Percentiles rank a stretch among this genome's conserved stretches.
phyloP scores from a whole-genome alignment of 2,888 invertebrate species.

The Abscondita cerata region DNA sequence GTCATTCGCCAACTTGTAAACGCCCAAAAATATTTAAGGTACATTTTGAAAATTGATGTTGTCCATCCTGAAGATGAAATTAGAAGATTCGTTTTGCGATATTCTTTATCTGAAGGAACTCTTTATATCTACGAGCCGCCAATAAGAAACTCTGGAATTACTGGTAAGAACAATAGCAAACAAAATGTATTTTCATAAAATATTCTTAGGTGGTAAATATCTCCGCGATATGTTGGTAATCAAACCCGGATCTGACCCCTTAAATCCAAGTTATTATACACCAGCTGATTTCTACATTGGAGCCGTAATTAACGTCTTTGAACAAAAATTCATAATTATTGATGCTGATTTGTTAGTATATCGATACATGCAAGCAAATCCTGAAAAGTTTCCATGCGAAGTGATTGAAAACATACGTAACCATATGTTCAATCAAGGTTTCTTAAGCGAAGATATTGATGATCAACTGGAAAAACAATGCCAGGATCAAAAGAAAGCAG shows the following conservation, averaged over 20 bases:
- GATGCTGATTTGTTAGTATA: conserved; percentile 81
- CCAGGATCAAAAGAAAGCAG: conserved; percentile 50
- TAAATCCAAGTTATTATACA: conserved; percentile 77
- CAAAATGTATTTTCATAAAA: background rate
- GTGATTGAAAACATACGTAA: conserved; percentile 72
- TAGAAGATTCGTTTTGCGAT: conserved; percentile 77
- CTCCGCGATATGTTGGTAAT: conserved; percentile 70
- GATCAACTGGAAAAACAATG: conserved; percentile 51
- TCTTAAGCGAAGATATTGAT: conserved; percentile 66
- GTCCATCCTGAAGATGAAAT: conserved; percentile 79
- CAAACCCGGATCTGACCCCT: conserved; percentile 72
- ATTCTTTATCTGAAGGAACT: conserved; percentile 77
- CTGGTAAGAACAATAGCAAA: conserved; percentile 42
- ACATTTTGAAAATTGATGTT: conserved; percentile 78
- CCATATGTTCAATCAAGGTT: conserved; percentile 71
- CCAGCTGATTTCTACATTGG: conserved; percentile 83
- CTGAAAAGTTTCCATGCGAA: conserved; percentile 73
- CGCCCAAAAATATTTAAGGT: conserved; percentile 67
- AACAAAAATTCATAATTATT: conserved; percentile 77
- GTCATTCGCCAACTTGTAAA: conserved; percentile 77
- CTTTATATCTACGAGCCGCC: conserved; percentile 77
- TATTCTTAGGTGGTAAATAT: conserved; percentile 71
- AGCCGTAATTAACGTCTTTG: conserved; percentile 73
- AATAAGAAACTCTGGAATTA: conserved; percentile 76
- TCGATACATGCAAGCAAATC: conserved; percentile 76